Base-by-base conservation (phyloP, 1,140 invertebrate species). In the Euborellia annulipes region DNA sequence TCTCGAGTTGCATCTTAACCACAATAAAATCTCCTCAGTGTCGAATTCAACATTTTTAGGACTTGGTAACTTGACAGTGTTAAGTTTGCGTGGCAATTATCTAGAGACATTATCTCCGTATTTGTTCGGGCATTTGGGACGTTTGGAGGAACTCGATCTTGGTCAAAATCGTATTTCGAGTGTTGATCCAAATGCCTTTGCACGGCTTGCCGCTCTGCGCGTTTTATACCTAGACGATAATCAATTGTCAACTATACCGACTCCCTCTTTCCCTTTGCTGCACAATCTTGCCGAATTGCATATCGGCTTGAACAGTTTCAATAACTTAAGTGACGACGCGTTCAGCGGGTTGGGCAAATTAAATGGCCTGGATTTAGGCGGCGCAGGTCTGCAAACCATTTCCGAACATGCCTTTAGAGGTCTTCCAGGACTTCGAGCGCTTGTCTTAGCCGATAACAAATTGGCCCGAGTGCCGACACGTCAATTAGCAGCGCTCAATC, bases 151-250 rank as follows among this genome's bases (percentile, higher is more conserved):
- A 58, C 65, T 94, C 9, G 87, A 93, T 64, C 67, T 94, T 9
- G 85, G 85, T 1, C 74, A 85, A 56, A 94, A 94, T 59, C 73
- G 82, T 49, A 85, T 93, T 55, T 76, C 78, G 11, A 72, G 72
- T 53, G 78, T 93, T 11, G 82, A 87, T 54, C 70, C 76, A 0
- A 72, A 71, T 45, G 82, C 87, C 2, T 87, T 93, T 55, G 72
- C 76, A 38, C 85, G 84, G 1, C 60, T 93, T 14, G 64, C 68
- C 0, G 74, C 78, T 2, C 68, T 93, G 21, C 66, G 83, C 41
- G 79, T 83, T 0, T 64, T 94, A 0, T 82, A 84, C 55, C 64
- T 93, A 36, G 83, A 89, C 52, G 83, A 90, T 56, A 94, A 93
- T 62, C 77, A 81, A 41, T 63, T 92, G 27, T 78, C 70, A 48